These are phyloP conservation scores for Chaetorhynchus papuensis DNA, from an alignment of 2,113 vertebrate genomes.

Conservation along the genomic window DNA sequence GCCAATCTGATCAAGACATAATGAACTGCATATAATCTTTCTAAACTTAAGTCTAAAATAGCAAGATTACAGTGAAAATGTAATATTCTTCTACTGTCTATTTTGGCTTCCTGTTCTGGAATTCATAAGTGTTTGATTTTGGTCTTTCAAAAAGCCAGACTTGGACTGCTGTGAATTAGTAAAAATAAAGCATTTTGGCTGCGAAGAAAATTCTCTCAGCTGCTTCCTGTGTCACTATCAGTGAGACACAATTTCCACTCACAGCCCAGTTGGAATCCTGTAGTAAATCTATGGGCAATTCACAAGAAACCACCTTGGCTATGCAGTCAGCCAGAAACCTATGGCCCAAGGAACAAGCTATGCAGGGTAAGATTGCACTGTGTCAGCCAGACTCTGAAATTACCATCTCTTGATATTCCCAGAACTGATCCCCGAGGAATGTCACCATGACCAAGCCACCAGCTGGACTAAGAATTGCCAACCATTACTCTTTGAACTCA, in stretches of 20 bases:
- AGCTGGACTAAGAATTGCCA: background rate
- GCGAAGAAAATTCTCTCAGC: background rate
- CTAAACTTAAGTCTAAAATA: background rate
- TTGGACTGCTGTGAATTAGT: background rate
- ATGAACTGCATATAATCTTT: background rate
- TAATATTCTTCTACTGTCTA: background rate
- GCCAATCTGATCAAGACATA: background rate
- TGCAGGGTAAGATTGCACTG: background rate
- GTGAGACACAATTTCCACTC: background rate
- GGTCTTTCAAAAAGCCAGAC: background rate
- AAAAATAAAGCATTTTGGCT: conserved; percentile 13
- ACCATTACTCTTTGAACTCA: background rate
- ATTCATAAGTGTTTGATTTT: background rate
- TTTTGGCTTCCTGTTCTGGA: background rate
- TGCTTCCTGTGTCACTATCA: background rate
- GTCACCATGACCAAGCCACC: background rate
- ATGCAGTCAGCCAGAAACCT: background rate
- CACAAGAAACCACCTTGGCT: background rate
- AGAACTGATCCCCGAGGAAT: background rate
- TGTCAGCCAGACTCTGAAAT: background rate
- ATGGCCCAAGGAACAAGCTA: fast-evolving
- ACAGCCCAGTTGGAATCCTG: background rate
- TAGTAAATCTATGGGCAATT: background rate
- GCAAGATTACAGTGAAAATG: background rate
- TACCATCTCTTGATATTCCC: background rate